Percentiles rank a stretch among this genome's conserved stretches.
Conservation (phyloP, 2,888 invertebrate species). For the Tinea trinotella region DNA sequence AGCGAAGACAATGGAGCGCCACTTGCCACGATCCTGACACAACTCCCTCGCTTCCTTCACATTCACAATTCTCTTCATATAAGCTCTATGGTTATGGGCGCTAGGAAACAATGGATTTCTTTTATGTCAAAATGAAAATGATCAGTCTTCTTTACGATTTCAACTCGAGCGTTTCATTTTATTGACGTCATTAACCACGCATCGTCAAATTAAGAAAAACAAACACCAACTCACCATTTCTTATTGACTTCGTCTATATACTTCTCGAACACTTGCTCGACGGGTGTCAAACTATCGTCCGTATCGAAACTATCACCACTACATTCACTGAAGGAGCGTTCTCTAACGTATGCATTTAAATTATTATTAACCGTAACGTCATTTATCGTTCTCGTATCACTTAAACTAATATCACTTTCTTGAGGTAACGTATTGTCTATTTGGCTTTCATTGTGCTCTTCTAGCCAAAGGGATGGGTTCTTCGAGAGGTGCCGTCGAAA, state of each 20-base stretch:
- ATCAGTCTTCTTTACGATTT: too few species aligned
- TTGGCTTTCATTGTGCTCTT: slow-evolving; percentile 20
- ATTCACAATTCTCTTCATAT: too few species aligned
- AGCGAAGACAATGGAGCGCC: too few species aligned
- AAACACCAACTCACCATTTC: slow-evolving; percentile 53
- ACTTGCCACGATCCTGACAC: too few species aligned
- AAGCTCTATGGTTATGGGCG: too few species aligned
- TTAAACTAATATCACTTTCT: slow-evolving; percentile 48
- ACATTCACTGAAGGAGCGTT: slow-evolving; percentile 46
- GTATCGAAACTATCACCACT: slow-evolving; percentile 55
- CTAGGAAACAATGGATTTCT: too few species aligned
- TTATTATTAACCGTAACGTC: slow-evolving; percentile 38
- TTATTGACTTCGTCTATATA: slow-evolving; percentile 58
- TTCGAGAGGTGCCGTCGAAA: slow-evolving; percentile 48
- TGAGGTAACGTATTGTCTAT: slow-evolving; percentile 28
- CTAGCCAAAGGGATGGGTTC: slow-evolving; percentile 44
- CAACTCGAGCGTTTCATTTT: too few species aligned
- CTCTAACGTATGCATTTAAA: slow-evolving; percentile 35
- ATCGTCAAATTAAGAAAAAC: too few species aligned
- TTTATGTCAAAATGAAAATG: too few species aligned
- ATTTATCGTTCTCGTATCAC: slow-evolving; percentile 33
- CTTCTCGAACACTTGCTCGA: slow-evolving; percentile 55
- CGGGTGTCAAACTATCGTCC: slow-evolving; percentile 53
- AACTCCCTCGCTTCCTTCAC: too few species aligned
- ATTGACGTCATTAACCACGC: too few species aligned